These are phyloP conservation scores for Bombus confusus DNA, from an alignment of 1,140 invertebrate species.

Conservation along the genomic window DNA sequence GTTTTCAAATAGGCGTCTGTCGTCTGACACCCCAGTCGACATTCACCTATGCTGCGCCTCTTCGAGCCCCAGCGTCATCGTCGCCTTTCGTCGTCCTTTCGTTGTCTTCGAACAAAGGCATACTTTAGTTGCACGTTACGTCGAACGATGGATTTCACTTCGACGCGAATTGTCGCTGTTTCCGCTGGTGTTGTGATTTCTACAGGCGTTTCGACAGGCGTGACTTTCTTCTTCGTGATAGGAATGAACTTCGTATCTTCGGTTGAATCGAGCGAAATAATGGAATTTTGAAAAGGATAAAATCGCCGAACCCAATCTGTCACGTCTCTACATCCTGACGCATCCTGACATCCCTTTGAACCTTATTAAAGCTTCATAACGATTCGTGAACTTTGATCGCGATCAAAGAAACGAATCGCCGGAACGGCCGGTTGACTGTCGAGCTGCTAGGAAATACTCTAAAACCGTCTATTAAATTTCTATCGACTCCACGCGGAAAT, in stretches of 20 bases:
- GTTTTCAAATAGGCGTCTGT: conserved; percentile 70
- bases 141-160: neutral
- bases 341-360: neutral
- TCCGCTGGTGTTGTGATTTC: neutral
- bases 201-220: neutral
- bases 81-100: conserved; percentile 40
- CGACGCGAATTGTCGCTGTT: neutral
- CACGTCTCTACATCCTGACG: neutral
- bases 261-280: too few relatives aligned
- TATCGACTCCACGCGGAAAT: conserved; percentile 60
- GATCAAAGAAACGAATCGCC: conserved; percentile 19
- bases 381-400: neutral
- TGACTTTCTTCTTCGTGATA: neutral
- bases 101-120: conserved; percentile 40
- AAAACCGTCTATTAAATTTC: conserved; percentile 69
- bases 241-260: neutral
- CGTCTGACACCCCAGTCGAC: conserved; percentile 49
- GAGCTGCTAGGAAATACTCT: conserved; percentile 10
- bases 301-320: neutral
- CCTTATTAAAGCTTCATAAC: neutral
- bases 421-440: neutral
- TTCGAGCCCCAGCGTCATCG: conserved; percentile 25
- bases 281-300: neutral
- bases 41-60: conserved; percentile 60
- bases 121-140: conserved; percentile 22